Conservation (phyloP, 1,140 invertebrate genomes). For the Drosophila truncata region DNA sequence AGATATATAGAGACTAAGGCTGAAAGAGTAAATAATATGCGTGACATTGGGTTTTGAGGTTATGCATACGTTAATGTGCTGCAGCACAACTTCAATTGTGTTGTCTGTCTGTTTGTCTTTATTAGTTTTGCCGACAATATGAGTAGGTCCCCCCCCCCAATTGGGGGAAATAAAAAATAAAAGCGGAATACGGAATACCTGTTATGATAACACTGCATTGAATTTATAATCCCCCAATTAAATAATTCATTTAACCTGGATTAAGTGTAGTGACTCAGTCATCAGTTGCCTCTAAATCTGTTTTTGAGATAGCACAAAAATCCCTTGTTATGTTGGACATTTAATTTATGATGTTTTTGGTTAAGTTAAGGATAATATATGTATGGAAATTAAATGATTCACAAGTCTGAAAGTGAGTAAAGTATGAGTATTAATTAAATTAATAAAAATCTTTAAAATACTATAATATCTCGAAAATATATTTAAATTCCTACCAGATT, state of each 20-base stretch:
- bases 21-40: slow-evolving; percentile 72
- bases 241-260: slow-evolving; percentile 14
- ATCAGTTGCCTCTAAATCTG: background rate
- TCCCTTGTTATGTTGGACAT: background rate
- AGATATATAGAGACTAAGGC: slow-evolving; percentile 41
- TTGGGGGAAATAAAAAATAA: background rate
- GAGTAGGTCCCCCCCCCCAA: background rate
- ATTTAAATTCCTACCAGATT: background rate
- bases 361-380: background rate
- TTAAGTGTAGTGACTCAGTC: slow-evolving; percentile 12
- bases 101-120: slow-evolving; percentile 18
- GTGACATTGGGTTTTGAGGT: slow-evolving; percentile 79
- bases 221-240: slow-evolving; percentile 18
- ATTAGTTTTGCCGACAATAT: slow-evolving; percentile 36
- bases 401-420: background rate
- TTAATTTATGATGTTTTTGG: slow-evolving; percentile 1
- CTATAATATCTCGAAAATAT: background rate
- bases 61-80: slow-evolving; percentile 71
- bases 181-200: slow-evolving; percentile 4
- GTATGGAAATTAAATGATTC: slow-evolving; percentile 7
- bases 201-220: slow-evolving; percentile 10
- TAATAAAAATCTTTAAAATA: background rate
- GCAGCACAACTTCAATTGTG: slow-evolving; percentile 53
- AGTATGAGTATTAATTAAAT: background rate
- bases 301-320: background rate